A percentile compares a stretch with the other conserved stretches of the same genome.
These are phyloP conservation scores for Falco concolor DNA, from an alignment of 2,797 vertebrate genomes.

Conservation along the genomic window DNA sequence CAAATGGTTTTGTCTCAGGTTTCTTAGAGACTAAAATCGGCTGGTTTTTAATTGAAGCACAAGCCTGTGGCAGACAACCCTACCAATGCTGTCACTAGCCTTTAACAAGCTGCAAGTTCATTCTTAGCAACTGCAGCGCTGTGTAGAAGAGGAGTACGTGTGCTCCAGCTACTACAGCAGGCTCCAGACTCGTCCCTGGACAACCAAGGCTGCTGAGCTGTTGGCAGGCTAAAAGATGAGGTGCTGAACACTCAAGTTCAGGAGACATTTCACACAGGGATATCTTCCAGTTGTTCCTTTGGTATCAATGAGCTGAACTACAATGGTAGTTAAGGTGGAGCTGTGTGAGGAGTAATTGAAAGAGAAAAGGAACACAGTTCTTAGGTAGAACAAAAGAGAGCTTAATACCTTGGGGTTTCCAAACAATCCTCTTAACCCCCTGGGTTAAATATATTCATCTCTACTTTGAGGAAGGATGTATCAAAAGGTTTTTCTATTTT, in stretches of 20 bases:
- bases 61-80: neutral
- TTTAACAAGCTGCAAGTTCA: neutral
- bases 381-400: neutral
- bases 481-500: neutral
- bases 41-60: neutral
- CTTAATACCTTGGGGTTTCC: neutral
- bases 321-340: neutral
- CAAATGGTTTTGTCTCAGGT: neutral
- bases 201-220: neutral
- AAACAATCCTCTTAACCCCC: neutral
- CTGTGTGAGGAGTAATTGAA: neutral
- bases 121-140: neutral
- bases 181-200: neutral
- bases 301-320: neutral
- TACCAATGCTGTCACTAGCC: neutral
- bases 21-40: neutral
- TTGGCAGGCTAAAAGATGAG: neutral
- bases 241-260: neutral
- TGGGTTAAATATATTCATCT: neutral
- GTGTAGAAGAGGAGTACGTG: neutral
- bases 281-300: neutral
- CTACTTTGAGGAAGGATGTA: neutral
- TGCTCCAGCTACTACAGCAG: neutral
- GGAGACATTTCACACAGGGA: no score
- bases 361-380: neutral